Evolutionary conservation across 2,113 vertebrate species (phyloP), one percentile per base, ranked within the genome.

Genomic region (Cebidichthys violaceus): DNA sequence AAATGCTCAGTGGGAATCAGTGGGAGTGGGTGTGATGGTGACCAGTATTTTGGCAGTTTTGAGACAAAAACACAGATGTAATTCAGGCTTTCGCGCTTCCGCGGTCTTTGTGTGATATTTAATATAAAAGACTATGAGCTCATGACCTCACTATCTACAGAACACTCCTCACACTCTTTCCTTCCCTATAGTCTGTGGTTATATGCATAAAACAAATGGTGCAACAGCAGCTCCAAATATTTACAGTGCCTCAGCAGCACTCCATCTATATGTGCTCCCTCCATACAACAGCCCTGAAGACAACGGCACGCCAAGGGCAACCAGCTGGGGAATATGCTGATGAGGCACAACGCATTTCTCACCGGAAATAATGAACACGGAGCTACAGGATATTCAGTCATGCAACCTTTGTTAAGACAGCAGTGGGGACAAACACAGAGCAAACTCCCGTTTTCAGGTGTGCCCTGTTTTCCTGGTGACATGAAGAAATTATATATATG

Each of bases 281-380:
- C 76, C 71, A 39, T 57, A 41, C 75, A 70, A 66, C 72, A 67
- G 54, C 84, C 45, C 55, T 0, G n/a, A 68, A 89, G 86, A 92
- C 87, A 86, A 83, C 77, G 4, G 75, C 79, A 29, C 4, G 66
- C 68, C 33, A 43, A 77, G 81, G 85, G 85, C 86, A 87, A 68
- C 70, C 77, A 89, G 81, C 79, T 82, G 82, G 84, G 76, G 86
- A 92, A 90, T 83, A 84, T 91, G 92, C 92, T 92, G 92, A 93
- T 80, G 77, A 84, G 69, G 88, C 89, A 90, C 83, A 80, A 77
- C 79, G 70, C 86, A 88, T 80, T 87, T 57, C 83, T 90, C 90
- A 86, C 84, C 35, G 74, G 72, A 83, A 81, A 79, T 87, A 90
- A 92, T 90, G 90, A 93, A 92, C 35, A 54, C 1, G 9, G 73